A percentile compares a stretch with the other conserved stretches of the same genome.
These are phyloP conservation scores for Pogona vitticeps DNA, from an alignment of 2,113 vertebrate species.

Conservation along the genomic window DNA sequence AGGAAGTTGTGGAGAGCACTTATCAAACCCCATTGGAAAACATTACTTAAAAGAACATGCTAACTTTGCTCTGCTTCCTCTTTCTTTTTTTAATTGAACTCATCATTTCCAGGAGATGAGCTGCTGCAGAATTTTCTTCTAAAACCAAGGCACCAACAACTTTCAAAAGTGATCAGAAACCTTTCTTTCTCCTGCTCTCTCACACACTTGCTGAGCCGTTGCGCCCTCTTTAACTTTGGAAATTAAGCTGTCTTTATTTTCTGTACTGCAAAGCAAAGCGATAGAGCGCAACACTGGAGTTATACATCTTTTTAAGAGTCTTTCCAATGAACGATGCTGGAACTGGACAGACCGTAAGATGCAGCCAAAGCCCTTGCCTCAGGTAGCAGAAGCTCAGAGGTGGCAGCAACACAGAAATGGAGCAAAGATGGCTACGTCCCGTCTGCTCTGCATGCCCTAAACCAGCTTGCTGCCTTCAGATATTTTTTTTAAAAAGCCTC, in stretches of 20 bases:
- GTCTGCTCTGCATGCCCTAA: too few relatives aligned
- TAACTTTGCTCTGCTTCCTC: neutral
- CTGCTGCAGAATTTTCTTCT: neutral
- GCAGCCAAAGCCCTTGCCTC: too few relatives aligned
- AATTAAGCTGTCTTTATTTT: too few relatives aligned
- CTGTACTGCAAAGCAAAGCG: too few relatives aligned
- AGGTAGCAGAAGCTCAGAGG: too few relatives aligned
- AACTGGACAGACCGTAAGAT: too few relatives aligned
- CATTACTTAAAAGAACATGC: constrained; percentile 6
- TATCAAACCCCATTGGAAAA: constrained; percentile 30
- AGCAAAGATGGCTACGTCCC: too few relatives aligned
- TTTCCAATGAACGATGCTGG: too few relatives aligned
- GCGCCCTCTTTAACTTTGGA: neutral
- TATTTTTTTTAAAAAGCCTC: too few relatives aligned
- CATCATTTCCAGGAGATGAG: neutral
- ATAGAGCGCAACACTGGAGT: neutral
- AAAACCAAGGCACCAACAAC: neutral
- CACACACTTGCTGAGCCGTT: fast-evolving
- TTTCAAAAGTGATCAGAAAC: neutral
- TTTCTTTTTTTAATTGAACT: neutral
- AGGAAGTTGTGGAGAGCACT: constrained; percentile 22
- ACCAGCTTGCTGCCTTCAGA: too few relatives aligned
- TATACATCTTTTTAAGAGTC: neutral
- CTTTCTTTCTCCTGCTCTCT: neutral
- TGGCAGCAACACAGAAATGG: too few relatives aligned